phyloP scores from a whole-genome alignment of 2,888 invertebrate genomes.

The Plebejus argus region DNA sequence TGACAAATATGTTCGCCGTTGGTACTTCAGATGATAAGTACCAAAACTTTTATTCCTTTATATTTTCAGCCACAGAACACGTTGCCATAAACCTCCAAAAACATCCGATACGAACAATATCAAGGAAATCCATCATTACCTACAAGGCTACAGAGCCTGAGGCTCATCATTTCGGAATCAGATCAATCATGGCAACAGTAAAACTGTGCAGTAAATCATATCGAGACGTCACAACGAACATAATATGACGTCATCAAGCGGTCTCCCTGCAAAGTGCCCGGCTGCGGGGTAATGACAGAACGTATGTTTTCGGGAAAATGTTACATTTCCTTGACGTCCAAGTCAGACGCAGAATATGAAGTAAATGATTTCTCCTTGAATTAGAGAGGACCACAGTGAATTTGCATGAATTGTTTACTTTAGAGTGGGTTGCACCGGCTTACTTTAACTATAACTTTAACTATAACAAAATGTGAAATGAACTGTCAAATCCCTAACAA shows the following conservation, averaged over 20 bases:
- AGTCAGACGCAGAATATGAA: neutral
- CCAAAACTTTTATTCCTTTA: too few relatives aligned
- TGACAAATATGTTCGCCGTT: too few relatives aligned
- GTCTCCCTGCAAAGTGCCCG: neutral
- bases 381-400: neutral
- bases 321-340: neutral
- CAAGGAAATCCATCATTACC: neutral
- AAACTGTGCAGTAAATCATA: slow-evolving; percentile 10
- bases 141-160: neutral
- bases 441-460: too few relatives aligned
- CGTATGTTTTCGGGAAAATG: neutral
- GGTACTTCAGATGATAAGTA: too few relatives aligned
- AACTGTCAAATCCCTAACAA: too few relatives aligned
- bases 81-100: too few relatives aligned
- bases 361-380: neutral
- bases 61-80: too few relatives aligned
- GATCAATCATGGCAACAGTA: slow-evolving; percentile 5
- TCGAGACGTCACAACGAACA: neutral
- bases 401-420: neutral
- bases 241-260: slow-evolving; percentile 10
- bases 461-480: too few relatives aligned
- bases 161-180: slow-evolving; percentile 9
- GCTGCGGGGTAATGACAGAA: neutral
- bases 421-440: too few relatives aligned
- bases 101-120: neutral